Percentiles rank a stretch among this genome's conserved stretches.
Evolutionary conservation across 2,888 invertebrate species (phyloP).

Genomic region (Scaptomyza tumidula): DNA sequence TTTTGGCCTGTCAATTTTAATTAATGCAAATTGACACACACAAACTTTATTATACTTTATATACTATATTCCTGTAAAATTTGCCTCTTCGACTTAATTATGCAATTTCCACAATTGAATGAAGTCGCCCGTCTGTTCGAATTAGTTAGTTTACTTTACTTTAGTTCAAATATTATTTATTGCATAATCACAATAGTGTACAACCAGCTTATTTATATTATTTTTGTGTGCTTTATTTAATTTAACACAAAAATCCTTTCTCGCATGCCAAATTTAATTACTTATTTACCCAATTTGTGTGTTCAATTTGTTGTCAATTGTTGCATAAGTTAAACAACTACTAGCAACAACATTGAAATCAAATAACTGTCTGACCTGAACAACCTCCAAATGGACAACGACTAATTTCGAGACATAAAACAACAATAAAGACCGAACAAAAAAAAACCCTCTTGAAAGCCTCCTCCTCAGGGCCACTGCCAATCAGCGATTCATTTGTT

Average conservation of each 20-base stretch:
- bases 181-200: slow-evolving; percentile 30
- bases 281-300: slow-evolving; percentile 19
- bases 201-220: no score
- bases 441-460: slow-evolving; percentile 50
- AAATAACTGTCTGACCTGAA: background rate
- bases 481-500: slow-evolving; percentile 68
- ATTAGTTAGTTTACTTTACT: slow-evolving; percentile 26
- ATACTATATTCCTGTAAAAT: slow-evolving; percentile 34
- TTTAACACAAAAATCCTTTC: slow-evolving; percentile 24
- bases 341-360: background rate
- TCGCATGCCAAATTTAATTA: slow-evolving; percentile 28
- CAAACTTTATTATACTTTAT: slow-evolving; percentile 4
- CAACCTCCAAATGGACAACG: slow-evolving; percentile 36
- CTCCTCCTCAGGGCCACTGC: slow-evolving; percentile 53
- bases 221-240: background rate
- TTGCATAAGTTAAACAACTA: slow-evolving; percentile 28
- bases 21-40: slow-evolving; percentile 64
- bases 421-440: slow-evolving; percentile 8
- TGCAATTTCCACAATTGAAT: slow-evolving; percentile 66
- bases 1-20: slow-evolving; percentile 63
- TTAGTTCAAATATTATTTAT: slow-evolving; percentile 5
- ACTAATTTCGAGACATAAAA: slow-evolving; percentile 37
- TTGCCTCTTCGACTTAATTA: slow-evolving; percentile 73
- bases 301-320: slow-evolving; percentile 9
- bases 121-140: slow-evolving; percentile 43